Evolutionary conservation across 2,888 invertebrate genomes (phyloP), one percentile per base, ranked within the genome.

Genomic region (Brassicogethes aeneus): DNA sequence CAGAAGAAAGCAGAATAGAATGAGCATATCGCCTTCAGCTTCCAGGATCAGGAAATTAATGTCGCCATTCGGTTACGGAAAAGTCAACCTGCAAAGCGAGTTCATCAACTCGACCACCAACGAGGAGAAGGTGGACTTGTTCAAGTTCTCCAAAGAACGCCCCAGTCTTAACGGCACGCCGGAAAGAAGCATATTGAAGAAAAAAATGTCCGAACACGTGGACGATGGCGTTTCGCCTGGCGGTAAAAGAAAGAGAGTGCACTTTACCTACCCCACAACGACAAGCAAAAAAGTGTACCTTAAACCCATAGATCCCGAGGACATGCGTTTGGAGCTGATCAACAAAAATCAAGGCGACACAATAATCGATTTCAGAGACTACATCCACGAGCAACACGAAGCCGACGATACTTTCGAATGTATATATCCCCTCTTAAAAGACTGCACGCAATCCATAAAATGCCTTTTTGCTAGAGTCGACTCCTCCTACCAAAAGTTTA

Each of bases 181-280:
- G 0, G 74, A 77, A 17, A 76, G 72, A 3, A 81, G 86, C 45
- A 87, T 87, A 56, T 67, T 87, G 30, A 87, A 87, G 58, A 73
- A 82, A 34, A 63, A 62, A 39, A 42, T 53, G 3, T 47, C 52
- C 2, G 36, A 76, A 75, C 5, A 5, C 5, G 15, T 42, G 3
- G 71, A 73, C 2, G 68, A 74, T 17, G 72, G 62, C 45, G 64
- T 70, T 41, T 76, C 70, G 50, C 77, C 72, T 42, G 77, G 72
- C 14, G 70, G 68, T 43, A 80, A 79, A 78, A 73, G 80, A 51
- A 87, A 87, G 65, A 74, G 86, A 40, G 87, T 88, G 0, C 86
- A 86, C 56, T 88, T 87, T 57, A 80, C 83, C 43, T 86, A 87
- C 61, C 87, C 86, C 1, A 80, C 80, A 3, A 83, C 83, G 1